Conservation (phyloP, 2,797 vertebrate species). For the Zenarchopterus dispar region DNA sequence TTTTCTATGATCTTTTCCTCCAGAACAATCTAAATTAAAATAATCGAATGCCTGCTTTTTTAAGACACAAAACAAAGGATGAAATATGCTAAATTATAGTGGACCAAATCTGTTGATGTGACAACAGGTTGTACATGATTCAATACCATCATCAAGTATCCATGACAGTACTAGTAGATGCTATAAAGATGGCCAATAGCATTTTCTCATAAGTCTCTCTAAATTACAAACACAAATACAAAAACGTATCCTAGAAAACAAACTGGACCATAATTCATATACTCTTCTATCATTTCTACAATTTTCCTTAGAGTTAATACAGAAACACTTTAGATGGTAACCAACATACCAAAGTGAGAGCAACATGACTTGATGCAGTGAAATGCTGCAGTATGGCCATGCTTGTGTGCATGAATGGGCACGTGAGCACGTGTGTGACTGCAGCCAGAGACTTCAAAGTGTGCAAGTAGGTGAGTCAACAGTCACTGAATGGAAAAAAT, state of each 20-base stretch:
- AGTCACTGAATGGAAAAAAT: not conserved
- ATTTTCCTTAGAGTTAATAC: constrained; percentile 9
- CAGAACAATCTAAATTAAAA: too few species aligned
- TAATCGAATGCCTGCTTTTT: too few species aligned
- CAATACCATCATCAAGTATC: not conserved
- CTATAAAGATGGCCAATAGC: too few species aligned
- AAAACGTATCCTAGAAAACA: not conserved
- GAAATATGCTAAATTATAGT: too few species aligned
- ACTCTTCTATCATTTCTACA: not conserved
- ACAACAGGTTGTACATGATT: not conserved
- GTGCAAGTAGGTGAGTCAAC: not conserved
- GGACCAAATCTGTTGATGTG: not conserved
- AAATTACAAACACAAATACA: too few species aligned
- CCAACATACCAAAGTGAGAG: constrained; percentile 63
- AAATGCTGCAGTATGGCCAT: constrained; percentile 20
- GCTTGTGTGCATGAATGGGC: constrained; percentile 1
- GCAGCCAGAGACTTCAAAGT: constrained; percentile 60
- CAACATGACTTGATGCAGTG: constrained; percentile 39
- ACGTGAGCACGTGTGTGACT: constrained; percentile 40
- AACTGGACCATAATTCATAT: not conserved
- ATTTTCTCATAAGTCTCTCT: too few species aligned
- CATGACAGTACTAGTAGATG: too few species aligned
- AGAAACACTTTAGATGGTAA: constrained; percentile 35
- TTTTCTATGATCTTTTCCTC: too few species aligned
- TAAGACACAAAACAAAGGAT: too few species aligned